phyloP scores from a whole-genome alignment of 35 echinoderm and acorn worm species.

The Apostichopus parvimensis region DNA sequence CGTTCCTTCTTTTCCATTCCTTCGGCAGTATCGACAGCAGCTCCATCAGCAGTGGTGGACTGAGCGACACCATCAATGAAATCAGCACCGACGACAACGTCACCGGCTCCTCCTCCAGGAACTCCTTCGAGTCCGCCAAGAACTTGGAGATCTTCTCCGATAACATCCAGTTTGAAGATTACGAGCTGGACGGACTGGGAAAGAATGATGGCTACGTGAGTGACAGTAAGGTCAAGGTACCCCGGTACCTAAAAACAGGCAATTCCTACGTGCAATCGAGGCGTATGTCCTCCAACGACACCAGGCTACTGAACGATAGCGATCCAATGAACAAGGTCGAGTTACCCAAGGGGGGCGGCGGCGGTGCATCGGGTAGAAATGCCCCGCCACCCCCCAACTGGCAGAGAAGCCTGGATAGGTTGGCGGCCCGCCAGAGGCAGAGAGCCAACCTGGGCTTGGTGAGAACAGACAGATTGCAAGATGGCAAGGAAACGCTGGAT shows the following conservation, averaged over 20 bases:
- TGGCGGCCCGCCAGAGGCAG: conserved; percentile 72
- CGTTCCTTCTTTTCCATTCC: conserved; percentile 35
- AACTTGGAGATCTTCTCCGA: conserved; percentile 50
- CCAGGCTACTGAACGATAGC: background rate
- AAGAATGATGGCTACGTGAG: conserved; percentile 46
- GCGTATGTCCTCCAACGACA: conserved; percentile 34
- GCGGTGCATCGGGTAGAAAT: conserved; percentile 42
- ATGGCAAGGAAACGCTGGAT: conserved; percentile 20
- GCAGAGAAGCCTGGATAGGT: conserved; percentile 81
- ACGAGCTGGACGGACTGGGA: background rate
- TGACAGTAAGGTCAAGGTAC: conserved; percentile 45
- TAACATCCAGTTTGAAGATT: conserved; percentile 51
- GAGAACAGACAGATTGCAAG: conserved; percentile 1
- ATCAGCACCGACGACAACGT: conserved; percentile 99
- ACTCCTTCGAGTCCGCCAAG: conserved; percentile 78
- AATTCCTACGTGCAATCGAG: conserved; percentile 34
- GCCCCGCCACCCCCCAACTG: conserved; percentile 71
- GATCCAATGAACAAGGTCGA: conserved; percentile 37
- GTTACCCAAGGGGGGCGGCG: conserved; percentile 3
- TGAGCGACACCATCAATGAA: conserved; percentile 98
- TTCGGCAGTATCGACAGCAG: conserved; percentile 82
- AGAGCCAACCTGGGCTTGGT: conserved; percentile 37
- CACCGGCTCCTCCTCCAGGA: conserved; percentile 86
- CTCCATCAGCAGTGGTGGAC: conserved; percentile 86
- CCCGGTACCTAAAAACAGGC: conserved; percentile 41